Evolutionary conservation across 2,888 invertebrate genomes (phyloP).

Genomic region (Sesia bembeciformis): DNA sequence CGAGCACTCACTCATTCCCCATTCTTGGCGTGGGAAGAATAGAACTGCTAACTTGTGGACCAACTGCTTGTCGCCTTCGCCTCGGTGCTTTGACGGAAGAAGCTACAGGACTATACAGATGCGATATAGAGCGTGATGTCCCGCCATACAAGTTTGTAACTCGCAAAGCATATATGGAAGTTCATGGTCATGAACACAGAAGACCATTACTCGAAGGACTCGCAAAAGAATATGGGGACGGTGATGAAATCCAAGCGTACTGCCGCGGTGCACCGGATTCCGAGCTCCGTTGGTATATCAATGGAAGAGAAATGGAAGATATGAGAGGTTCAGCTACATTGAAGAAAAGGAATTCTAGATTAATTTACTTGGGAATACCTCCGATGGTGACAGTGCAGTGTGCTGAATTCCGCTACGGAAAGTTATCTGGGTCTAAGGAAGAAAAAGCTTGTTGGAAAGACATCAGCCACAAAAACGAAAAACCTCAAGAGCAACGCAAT

Average conservation of each 20-base stretch:
- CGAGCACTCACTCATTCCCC: constrained; percentile 50
- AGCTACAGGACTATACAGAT: constrained; percentile 54
- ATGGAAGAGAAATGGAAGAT: constrained; percentile 40
- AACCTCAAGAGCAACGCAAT: constrained; percentile 26
- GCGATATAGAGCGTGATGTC: constrained; percentile 52
- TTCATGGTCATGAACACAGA: constrained; percentile 39
- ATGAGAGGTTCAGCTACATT: constrained; percentile 35
- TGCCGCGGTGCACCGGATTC: constrained; percentile 46
- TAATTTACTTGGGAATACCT: constrained; percentile 53
- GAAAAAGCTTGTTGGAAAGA: constrained; percentile 42
- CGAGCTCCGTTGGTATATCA: constrained; percentile 57
- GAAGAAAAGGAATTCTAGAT: constrained; percentile 31
- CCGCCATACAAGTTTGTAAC: constrained; percentile 53
- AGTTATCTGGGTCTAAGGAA: constrained; percentile 46
- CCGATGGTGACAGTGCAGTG: constrained; percentile 66
- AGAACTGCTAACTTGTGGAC: constrained; percentile 49
- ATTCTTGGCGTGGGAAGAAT: constrained; percentile 48
- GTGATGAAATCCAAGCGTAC: constrained; percentile 47
- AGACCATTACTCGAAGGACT: constrained; percentile 51
- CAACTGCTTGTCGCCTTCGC: constrained; percentile 41
- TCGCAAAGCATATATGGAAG: constrained; percentile 46
- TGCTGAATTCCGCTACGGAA: constrained; percentile 66
- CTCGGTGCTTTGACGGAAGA: constrained; percentile 49
- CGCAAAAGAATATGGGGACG: constrained; percentile 40
- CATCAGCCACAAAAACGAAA: constrained; percentile 17